These are phyloP conservation scores for Azorinus chamasolen DNA, from an alignment of 2,888 invertebrate species.

Conservation along the genomic window DNA sequence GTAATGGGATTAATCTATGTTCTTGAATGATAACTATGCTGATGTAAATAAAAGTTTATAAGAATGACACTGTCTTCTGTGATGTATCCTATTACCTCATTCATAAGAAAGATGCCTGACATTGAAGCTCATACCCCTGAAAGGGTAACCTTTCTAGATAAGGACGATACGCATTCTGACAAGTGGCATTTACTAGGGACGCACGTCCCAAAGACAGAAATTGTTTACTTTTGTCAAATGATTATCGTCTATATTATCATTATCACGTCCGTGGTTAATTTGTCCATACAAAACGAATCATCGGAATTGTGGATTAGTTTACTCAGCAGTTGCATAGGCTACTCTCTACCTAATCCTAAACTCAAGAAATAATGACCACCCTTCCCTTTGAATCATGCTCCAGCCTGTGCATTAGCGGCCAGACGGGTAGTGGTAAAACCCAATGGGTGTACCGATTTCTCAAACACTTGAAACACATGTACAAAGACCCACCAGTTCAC, in stretches of 20 bases:
- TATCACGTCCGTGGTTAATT: conserved; percentile 47
- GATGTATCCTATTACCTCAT: too few species aligned
- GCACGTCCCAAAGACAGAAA: conserved; percentile 45
- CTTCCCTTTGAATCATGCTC: conserved; percentile 52
- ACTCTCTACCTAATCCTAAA: conserved; percentile 39
- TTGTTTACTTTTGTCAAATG: conserved; percentile 61
- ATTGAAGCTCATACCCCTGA: conserved; percentile 9
- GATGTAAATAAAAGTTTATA: too few species aligned
- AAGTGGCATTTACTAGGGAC: conserved; percentile 50
- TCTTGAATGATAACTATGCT: too few species aligned
- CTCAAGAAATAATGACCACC: conserved; percentile 32
- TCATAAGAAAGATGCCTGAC: conserved; percentile 13
- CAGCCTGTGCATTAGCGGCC: conserved; percentile 51
- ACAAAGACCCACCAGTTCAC: conserved; percentile 38
- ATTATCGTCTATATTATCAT: conserved; percentile 48
- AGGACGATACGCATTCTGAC: conserved; percentile 16
- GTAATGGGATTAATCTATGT: too few species aligned
- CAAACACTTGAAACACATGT: conserved; percentile 31
- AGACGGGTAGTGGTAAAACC: conserved; percentile 52
- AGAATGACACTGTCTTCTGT: too few species aligned
- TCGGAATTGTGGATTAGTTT: conserved; percentile 42
- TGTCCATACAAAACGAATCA: conserved; percentile 38
- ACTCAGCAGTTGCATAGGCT: conserved; percentile 39
- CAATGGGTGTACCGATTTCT: conserved; percentile 47
- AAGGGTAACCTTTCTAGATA: conserved; percentile 18